Evolutionary conservation across 1,140 invertebrate species (phyloP).

Genomic region (Acromyrmex heyeri): DNA sequence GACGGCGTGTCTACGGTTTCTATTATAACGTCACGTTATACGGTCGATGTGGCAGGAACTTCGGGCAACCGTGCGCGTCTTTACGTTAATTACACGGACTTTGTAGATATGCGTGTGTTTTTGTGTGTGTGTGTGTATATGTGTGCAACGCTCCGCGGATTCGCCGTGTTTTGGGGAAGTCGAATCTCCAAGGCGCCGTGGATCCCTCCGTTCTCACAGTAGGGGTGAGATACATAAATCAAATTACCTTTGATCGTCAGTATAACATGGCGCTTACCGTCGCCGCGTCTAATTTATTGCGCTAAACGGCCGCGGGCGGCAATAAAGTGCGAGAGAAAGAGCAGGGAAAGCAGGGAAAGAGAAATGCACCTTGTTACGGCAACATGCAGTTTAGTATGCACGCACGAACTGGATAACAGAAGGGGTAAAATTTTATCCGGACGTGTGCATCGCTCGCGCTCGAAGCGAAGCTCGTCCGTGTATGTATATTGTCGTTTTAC

Average conservation of each 20-base stretch:
- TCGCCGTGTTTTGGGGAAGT: constrained; percentile 32
- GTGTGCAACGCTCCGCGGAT: constrained; percentile 12
- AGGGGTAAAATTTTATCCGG: constrained; percentile 46
- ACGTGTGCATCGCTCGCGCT: constrained; percentile 12
- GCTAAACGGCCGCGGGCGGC: constrained; percentile 34
- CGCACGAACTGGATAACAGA: constrained; percentile 39
- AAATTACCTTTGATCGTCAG: constrained; percentile 61
- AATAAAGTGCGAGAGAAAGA: constrained; percentile 38
- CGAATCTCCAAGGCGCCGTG: constrained; percentile 41
- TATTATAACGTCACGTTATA: constrained; percentile 61
- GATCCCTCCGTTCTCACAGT: background rate
- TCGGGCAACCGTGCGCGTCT: constrained; percentile 45
- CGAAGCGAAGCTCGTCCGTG: background rate
- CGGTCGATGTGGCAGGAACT: constrained; percentile 51
- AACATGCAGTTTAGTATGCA: constrained; percentile 38
- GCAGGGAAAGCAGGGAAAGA: background rate
- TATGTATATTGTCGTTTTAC: constrained; percentile 42
- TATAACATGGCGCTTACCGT: constrained; percentile 39
- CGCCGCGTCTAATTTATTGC: constrained; percentile 58
- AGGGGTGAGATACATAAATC: constrained; percentile 37
- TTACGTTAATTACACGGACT: constrained; percentile 63
- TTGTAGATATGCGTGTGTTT: background rate
- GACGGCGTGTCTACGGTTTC: constrained; percentile 61
- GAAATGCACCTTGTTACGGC: background rate
- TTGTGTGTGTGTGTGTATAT: background rate